Evolutionary conservation across 2,797 vertebrate genomes (phyloP).

Genomic region (Brachyalestes nurse): DNA sequence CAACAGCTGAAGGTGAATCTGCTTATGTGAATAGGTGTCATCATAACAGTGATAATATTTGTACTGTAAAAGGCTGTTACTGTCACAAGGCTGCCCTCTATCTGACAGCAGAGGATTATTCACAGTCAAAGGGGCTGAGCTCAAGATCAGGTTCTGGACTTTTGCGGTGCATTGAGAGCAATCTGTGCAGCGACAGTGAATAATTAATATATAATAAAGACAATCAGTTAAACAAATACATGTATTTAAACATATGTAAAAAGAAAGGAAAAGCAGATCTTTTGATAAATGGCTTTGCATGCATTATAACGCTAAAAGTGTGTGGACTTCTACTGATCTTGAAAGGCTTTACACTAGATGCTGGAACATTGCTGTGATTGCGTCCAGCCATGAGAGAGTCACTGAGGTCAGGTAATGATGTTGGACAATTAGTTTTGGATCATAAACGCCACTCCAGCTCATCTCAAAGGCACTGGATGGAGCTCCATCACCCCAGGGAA

Average conservation of each 20-base stretch:
- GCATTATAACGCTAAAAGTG: neutral
- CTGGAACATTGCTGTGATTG: neutral
- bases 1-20: neutral
- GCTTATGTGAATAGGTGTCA: neutral
- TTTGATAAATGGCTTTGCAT: neutral
- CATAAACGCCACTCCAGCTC: neutral
- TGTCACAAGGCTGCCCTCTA: conserved; percentile 65
- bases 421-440: neutral
- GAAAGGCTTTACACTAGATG: neutral
- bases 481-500: neutral
- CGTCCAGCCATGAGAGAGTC: neutral
- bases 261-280: neutral
- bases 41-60: neutral
- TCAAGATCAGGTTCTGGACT: neutral
- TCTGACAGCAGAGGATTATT: conserved; percentile 36
- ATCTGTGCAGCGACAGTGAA: neutral
- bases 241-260: too few relatives aligned
- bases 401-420: neutral
- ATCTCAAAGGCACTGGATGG: neutral
- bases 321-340: neutral
- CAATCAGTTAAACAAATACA: too few relatives aligned
- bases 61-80: conserved; percentile 34
- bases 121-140: neutral
- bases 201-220: neutral
- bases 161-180: neutral